Percentiles rank a stretch among this genome's conserved stretches.
phyloP scores from a whole-genome alignment of 1,140 invertebrate genomes.

The Diabrotica undecimpunctata region DNA sequence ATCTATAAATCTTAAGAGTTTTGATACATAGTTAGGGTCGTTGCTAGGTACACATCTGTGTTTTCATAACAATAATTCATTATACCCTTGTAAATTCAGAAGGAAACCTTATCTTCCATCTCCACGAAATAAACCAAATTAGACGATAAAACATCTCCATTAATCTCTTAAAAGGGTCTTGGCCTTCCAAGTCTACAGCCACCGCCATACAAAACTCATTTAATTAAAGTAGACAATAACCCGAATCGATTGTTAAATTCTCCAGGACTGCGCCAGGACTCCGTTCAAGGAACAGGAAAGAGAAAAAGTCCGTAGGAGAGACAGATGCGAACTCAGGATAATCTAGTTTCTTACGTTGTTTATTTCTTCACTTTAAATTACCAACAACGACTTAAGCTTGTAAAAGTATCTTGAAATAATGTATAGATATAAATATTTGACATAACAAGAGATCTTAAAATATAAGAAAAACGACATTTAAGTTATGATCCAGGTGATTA shows the following conservation, averaged over 20 bases:
- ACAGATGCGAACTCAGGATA: too few species aligned
- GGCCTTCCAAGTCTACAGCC: constrained; percentile 1
- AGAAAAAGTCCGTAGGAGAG: neutral
- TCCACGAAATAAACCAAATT: neutral
- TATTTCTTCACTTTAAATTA: too few species aligned
- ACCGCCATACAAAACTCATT: constrained; percentile 2
- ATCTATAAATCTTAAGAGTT: too few species aligned
- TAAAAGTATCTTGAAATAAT: too few species aligned
- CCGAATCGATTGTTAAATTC: neutral
- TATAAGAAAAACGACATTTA: too few species aligned
- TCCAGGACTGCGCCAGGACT: neutral
- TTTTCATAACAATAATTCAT: neutral
- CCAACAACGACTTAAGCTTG: too few species aligned
- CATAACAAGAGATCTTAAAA: too few species aligned
- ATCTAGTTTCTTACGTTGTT: too few species aligned
- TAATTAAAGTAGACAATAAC: constrained; percentile 3
- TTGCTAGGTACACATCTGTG: too few species aligned
- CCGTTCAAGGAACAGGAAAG: neutral
- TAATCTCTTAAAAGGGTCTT: constrained; percentile 2
- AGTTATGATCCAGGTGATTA: too few species aligned
- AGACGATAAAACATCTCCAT: constrained; percentile 2
- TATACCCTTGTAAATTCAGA: neutral
- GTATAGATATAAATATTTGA: too few species aligned
- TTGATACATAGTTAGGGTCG: too few species aligned
- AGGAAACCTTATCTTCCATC: neutral